These are phyloP conservation scores for Cyphomyrmex costatus DNA, from an alignment of 1,140 invertebrate species.

Conservation along the genomic window DNA sequence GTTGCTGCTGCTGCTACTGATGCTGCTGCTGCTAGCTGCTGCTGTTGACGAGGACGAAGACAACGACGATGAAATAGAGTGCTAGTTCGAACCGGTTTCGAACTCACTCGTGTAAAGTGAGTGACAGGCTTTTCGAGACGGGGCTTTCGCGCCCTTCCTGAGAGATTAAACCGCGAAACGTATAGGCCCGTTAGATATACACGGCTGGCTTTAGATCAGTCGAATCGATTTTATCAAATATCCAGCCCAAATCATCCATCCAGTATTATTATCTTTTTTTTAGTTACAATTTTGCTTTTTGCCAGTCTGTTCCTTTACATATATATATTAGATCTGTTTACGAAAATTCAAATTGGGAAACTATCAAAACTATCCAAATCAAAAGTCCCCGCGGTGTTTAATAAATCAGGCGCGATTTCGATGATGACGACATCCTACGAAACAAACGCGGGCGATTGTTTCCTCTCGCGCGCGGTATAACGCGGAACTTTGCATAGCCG, in stretches of 20 bases:
- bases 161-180: constrained; percentile 57
- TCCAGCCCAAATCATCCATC: no score
- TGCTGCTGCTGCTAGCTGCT: neutral
- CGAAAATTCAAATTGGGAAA: neutral
- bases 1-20: constrained; percentile 33
- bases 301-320: neutral
- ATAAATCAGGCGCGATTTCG: constrained; percentile 21
- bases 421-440: constrained; percentile 49
- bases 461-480: constrained; percentile 27
- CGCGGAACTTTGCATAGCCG: constrained; percentile 28
- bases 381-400: neutral
- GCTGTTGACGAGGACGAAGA: constrained; percentile 28
- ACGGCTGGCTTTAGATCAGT: neutral
- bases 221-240: neutral
- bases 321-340: neutral
- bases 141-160: constrained; percentile 63
- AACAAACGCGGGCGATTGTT: constrained; percentile 29
- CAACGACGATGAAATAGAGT: constrained; percentile 55
- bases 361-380: constrained; percentile 6
- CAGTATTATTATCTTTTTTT: neutral
- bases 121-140: constrained; percentile 72
- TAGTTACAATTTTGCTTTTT: no score
- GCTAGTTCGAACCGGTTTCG: constrained; percentile 69
- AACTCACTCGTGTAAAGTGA: constrained; percentile 70
- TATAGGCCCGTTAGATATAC: constrained; percentile 57